Conservation (phyloP, 2,888 invertebrate genomes). For the Clivina fossor region DNA sequence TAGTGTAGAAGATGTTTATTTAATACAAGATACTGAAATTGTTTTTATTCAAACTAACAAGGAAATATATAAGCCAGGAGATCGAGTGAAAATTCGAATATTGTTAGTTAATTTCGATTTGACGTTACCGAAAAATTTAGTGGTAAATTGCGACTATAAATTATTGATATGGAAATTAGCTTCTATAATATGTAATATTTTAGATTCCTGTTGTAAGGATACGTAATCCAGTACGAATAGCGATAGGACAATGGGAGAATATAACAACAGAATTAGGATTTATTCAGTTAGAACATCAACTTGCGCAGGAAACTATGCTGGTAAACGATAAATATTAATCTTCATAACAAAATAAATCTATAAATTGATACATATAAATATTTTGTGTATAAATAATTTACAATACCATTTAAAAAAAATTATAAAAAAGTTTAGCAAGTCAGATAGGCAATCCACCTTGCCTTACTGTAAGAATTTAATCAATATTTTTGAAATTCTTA, state of each 20-base stretch:
- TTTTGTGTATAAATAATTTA: no score
- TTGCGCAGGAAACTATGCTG: conserved; percentile 47
- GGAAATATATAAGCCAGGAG: conserved; percentile 59
- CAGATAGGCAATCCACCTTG: no score
- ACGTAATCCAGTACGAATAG: conserved; percentile 65
- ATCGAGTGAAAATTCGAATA: conserved; percentile 58
- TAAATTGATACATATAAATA: no score
- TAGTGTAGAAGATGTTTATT: conserved; percentile 48
- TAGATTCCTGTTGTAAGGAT: conserved; percentile 67
- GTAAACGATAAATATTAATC: conserved; percentile 38
- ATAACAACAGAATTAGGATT: conserved; percentile 63
- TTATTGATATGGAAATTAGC: not conserved
- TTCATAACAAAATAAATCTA: not conserved
- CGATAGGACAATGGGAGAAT: conserved; percentile 66
- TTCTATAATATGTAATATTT: conserved; percentile 3
- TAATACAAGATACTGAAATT: conserved; percentile 53
- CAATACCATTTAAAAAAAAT: no score
- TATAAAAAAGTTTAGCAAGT: no score
- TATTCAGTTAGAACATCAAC: conserved; percentile 55
- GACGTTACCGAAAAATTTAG: conserved; percentile 51
- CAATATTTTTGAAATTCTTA: no score
- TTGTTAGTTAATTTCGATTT: conserved; percentile 56
- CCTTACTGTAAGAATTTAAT: no score
- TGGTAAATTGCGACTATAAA: conserved; percentile 16
- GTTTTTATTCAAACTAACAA: conserved; percentile 62